phyloP scores from a whole-genome alignment of 2,113 vertebrate species.

The Zonotrichia leucophrys region DNA sequence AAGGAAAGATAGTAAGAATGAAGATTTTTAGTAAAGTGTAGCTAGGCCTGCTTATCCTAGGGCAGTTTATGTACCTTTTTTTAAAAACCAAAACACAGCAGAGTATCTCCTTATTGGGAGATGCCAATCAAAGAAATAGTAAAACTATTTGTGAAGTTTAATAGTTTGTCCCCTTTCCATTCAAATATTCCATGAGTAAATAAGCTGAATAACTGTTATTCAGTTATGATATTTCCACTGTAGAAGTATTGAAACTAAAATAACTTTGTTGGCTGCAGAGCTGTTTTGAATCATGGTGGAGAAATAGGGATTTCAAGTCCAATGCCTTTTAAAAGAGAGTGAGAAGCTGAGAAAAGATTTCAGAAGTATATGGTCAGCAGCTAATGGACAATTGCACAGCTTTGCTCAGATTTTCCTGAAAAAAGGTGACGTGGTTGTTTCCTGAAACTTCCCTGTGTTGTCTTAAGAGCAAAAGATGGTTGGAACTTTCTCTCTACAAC shows the following conservation, averaged over 20 bases:
- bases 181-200: neutral
- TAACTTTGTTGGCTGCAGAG: neutral
- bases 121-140: neutral
- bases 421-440: neutral
- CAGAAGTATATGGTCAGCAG: neutral
- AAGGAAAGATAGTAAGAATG: neutral
- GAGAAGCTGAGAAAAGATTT: neutral
- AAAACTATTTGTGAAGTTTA: neutral
- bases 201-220: neutral
- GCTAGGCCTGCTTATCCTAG: neutral
- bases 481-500: neutral
- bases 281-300: neutral
- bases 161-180: neutral
- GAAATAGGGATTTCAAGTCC: neutral
- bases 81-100: neutral
- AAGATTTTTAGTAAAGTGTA: neutral
- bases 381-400: neutral
- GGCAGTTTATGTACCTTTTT: neutral
- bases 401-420: neutral
- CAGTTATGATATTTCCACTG: neutral
- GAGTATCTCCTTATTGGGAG: neutral
- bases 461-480: neutral
- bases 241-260: neutral
- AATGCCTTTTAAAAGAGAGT: neutral
- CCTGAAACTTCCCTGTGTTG: fast-evolving